These are phyloP conservation scores for Mellivora capensis DNA, from an alignment of 2,113 vertebrate genomes.

Conservation along the genomic window DNA sequence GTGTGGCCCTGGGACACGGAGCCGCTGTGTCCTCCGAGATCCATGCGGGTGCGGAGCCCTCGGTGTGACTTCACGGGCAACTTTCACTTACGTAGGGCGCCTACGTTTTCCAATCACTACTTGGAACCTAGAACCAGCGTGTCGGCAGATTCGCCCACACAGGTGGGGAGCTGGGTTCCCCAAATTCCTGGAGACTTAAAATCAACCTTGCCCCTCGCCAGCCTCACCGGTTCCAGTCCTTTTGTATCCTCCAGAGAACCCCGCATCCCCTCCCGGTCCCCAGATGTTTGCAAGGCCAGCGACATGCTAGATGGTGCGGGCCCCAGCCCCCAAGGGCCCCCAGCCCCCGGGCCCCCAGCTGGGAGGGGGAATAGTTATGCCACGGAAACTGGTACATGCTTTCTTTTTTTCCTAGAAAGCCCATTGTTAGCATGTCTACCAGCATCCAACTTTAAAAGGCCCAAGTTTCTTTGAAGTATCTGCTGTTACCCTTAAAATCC, in stretches of 20 bases:
- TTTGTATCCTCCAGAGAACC: neutral
- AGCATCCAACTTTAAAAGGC: neutral
- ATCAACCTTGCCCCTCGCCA: neutral
- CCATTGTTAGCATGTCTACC: neutral
- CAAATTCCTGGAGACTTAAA: fast-evolving
- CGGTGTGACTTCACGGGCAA: fast-evolving
- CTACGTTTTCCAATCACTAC: fast-evolving
- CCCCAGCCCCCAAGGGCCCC: fast-evolving
- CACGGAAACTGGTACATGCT: fast-evolving
- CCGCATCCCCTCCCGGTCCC: neutral
- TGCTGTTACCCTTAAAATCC: neutral
- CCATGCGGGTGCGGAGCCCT: fast-evolving
- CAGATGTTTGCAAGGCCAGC: fast-evolving
- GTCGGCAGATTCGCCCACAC: fast-evolving
- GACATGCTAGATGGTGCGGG: fast-evolving
- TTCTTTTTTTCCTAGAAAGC: neutral
- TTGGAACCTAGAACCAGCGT: no score
- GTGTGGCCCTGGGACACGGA: neutral
- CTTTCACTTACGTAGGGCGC: neutral
- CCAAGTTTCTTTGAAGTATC: neutral
- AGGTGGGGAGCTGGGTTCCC: no score
- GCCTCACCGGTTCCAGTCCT: neutral
- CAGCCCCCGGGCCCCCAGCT: no score
- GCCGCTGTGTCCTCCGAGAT: fast-evolving
- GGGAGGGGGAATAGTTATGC: fast-evolving